Base-by-base conservation (phyloP, 1,140 invertebrate genomes). In the Limonius californicus region DNA sequence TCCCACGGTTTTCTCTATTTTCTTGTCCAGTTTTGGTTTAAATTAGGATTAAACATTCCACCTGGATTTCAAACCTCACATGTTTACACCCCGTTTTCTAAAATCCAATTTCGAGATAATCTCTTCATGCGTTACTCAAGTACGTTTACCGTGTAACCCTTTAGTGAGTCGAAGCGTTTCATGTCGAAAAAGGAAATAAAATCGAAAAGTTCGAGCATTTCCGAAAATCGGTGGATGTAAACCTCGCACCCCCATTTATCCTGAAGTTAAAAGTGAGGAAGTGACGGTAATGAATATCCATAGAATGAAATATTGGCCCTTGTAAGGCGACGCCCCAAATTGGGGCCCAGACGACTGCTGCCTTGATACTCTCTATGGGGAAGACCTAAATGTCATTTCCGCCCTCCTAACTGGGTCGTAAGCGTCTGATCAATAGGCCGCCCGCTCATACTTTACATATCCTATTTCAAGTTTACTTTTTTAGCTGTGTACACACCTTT, bases 201-300 rank as follows among this genome's bases (percentile, higher is more conserved):
- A 27, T 4, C 23, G 9, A 9, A 9, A 27, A 27, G 9, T 27
- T 27, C 23, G 3, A 27, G 23, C 23, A 27, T 27, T 27, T 27
- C 9, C 9, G 9, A 9, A 27, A 27, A 9, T 27, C 3, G 23
- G 12, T 50, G 2, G 9, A 50, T 50, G 45, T 18, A 50, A 50
- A 50, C 19, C 16, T 50, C 45, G 16, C 7, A 19, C 11, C n/a
- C 35, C n/a, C n/a, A 9, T 39, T 39, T 39, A 2, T 39, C 2
- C 3, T n/a, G 1, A 50, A 18, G 15, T 62, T 62, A 43, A 62
- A 57, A 57, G 54, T 62, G 53, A 62, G 54, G 53, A 57, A 50
- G 35, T 54, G 54, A 45, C 39, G 35, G 61, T 62, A 62, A 62
- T 62, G 54, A 62, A 62, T 62, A 62, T 62, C 61, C 61, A 62